Conservation (phyloP, 2,113 vertebrate species). For the Amia ocellicauda region DNA sequence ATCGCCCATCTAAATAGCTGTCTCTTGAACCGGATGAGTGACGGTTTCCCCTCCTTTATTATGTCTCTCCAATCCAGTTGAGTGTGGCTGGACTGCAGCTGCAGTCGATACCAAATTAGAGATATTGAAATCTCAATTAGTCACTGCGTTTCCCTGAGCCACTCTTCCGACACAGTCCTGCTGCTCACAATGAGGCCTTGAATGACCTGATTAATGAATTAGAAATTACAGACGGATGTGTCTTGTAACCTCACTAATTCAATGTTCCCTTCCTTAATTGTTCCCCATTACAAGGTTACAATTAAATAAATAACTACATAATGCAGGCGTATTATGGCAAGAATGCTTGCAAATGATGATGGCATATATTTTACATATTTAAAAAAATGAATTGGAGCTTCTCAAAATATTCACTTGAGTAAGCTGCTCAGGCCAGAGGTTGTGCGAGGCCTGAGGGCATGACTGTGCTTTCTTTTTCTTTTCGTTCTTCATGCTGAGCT, state of each 20-base stretch:
- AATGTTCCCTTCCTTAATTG: conserved; percentile 53
- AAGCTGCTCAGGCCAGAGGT: conserved; percentile 38
- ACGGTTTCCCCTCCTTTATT: conserved; percentile 1
- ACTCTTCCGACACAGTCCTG: conserved; percentile 29
- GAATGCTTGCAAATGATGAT: neutral
- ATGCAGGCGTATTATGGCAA: conserved; percentile 39
- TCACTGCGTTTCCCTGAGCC: neutral
- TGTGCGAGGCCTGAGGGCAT: conserved; percentile 18
- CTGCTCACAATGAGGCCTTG: conserved; percentile 19
- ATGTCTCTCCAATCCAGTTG: neutral
- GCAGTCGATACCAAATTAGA: conserved; percentile 11
- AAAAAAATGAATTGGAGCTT: conserved; percentile 47
- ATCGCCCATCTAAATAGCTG: neutral
- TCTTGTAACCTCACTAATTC: conserved; percentile 49
- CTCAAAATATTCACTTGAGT: conserved; percentile 49
- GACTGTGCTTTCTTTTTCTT: conserved; percentile 1
- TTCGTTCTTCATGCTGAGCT: neutral
- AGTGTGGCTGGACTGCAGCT: neutral
- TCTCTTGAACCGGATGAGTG: neutral
- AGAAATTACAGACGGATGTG: conserved; percentile 37
- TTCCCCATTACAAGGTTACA: conserved; percentile 44
- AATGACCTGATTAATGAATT: conserved; percentile 28
- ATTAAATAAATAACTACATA: conserved; percentile 37
- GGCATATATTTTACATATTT: conserved; percentile 30
- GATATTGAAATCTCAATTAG: conserved; percentile 27